Percentiles rank a stretch among this genome's conserved stretches.
phyloP scores from a whole-genome alignment of 1,140 invertebrate genomes.

The Branchinecta lynchi region DNA sequence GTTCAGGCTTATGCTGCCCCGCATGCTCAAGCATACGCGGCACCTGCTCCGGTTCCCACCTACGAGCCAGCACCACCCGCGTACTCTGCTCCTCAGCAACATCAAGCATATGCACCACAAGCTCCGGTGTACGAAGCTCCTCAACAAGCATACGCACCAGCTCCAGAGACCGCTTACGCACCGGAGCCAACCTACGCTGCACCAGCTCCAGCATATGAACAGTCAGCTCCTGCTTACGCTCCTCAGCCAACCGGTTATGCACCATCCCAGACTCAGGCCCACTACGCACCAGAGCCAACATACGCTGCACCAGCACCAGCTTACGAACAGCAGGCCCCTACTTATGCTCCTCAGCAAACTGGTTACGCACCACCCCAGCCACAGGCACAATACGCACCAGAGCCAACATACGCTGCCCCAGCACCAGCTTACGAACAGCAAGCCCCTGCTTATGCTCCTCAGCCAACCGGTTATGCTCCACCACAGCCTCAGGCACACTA shows the following conservation, averaged over 20 bases:
- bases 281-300: constrained; percentile 12
- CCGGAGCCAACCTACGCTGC: constrained; percentile 15
- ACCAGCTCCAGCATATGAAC: constrained; percentile 15
- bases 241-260: neutral
- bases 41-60: constrained; percentile 15
- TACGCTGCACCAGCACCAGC: constrained; percentile 17
- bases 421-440: constrained; percentile 14
- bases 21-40: constrained; percentile 14
- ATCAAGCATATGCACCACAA: constrained; percentile 9
- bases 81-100: constrained; percentile 12
- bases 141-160: neutral
- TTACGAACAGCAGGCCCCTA: neutral
- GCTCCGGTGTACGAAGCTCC: constrained; percentile 2
- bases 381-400: constrained; percentile 13
- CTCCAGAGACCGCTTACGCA: constrained; percentile 13
- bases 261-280: neutral
- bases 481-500: constrained; percentile 12
- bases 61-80: constrained; percentile 10
- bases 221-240: constrained; percentile 12
- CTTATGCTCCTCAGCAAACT: constrained; percentile 12
- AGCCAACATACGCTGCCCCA: constrained; percentile 15
- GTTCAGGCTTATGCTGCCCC: neutral
- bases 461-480: neutral
- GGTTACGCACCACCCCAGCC: neutral
- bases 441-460: constrained; percentile 14